Percentiles rank a stretch among this genome's conserved stretches.
Evolutionary conservation across 2,113 vertebrate genomes (phyloP).

Genomic region (Sclerurus mexicanus): DNA sequence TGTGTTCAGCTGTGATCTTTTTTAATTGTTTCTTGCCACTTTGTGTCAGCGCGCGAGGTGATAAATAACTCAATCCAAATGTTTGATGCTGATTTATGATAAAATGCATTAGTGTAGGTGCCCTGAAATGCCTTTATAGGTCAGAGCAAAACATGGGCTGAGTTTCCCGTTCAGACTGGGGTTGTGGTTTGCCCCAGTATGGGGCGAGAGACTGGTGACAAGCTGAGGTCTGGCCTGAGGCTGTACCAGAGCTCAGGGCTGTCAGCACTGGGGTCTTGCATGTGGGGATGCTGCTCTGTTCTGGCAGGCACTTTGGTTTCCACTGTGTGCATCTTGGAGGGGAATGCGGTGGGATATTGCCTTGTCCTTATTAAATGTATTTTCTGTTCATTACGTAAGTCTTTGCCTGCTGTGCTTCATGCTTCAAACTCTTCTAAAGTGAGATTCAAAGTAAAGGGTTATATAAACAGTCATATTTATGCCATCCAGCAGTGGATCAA

Average conservation of each 20-base stretch:
- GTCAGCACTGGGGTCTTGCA: background rate
- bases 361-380: background rate
- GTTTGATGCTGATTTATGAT: background rate
- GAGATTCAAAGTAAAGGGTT: constrained; percentile 36
- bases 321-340: background rate
- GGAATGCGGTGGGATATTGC: background rate
- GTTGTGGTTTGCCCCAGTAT: background rate
- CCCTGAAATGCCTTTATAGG: background rate
- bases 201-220: background rate
- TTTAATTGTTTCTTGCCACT: background rate
- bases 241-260: background rate
- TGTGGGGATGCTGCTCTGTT: background rate
- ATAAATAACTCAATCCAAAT: background rate
- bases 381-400: background rate
- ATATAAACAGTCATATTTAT: constrained; percentile 53
- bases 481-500: constrained; percentile 42
- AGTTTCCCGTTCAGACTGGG: background rate
- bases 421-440: constrained; percentile 33
- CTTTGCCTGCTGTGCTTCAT: background rate
- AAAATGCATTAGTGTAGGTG: background rate
- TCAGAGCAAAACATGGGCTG: background rate
- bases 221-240: background rate
- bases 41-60: background rate
- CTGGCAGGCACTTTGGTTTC: accelerated
- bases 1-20: background rate